Percentiles rank a stretch among this genome's conserved stretches.
Conservation (phyloP, 2,113 vertebrate genomes). For the Thunnus thynnus region DNA sequence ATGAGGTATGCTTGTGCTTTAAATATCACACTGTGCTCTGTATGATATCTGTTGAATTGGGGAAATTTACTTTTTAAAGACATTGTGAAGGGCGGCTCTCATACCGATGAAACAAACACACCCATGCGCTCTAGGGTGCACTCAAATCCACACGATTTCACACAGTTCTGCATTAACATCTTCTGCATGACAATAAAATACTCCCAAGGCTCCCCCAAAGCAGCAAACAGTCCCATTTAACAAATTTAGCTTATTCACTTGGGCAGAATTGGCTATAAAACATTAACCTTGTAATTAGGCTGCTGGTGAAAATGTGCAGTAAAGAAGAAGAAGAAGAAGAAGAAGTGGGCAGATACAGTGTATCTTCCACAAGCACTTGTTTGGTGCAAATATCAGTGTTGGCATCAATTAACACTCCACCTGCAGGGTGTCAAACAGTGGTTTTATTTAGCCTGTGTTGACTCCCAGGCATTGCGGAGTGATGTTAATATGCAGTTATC, state of each 20-base stretch:
- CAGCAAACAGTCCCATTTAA: conserved; percentile 15
- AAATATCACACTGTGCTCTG: too few species aligned
- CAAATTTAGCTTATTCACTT: not conserved
- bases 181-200: conserved; percentile 13
- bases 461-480: not conserved
- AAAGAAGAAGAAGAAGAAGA: not conserved
- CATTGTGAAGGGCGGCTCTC: conserved; percentile 11
- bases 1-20: not conserved
- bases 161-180: conserved; percentile 7
- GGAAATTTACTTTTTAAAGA: not conserved
- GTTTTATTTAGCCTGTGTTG: conserved; percentile 2
- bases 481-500: conserved; percentile 8
- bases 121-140: not conserved
- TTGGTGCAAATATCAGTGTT: not conserved
- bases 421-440: not conserved
- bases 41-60: too few species aligned
- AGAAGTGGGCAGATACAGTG: not conserved
- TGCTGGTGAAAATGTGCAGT: not conserved
- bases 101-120: not conserved
- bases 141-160: not conserved
- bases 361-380: not conserved
- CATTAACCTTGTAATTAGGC: conserved; percentile 23
- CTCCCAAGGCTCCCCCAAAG: not conserved
- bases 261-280: not conserved
- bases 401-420: not conserved